Base-by-base conservation (phyloP, 2,113 vertebrate genomes). In the Halichoeres trimaculatus region DNA sequence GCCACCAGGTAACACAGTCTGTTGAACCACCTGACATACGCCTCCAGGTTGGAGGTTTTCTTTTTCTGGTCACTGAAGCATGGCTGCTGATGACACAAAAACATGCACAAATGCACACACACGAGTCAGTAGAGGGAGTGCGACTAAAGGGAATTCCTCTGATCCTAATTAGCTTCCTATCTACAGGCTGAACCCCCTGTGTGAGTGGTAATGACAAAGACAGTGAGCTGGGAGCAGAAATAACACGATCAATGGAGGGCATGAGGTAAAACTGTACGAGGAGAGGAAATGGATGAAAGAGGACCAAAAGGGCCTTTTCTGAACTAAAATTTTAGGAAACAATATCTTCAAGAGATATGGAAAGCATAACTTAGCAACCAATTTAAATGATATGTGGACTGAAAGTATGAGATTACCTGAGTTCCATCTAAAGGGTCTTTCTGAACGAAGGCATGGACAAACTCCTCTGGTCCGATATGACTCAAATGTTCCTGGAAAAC, bases 21-120 rank as follows among this genome's bases (percentile, higher is more conserved):
- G 92, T 99, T 99, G 85, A 99, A 99, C 98, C 98, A 99, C 50
- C 97, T 95, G 80, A 99, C 96, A 0, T 98, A 99, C 1, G 96
- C 96, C 91, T 99, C 96, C 62, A 99, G 92, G 78, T 97, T 98
- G n/a, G 94, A 91, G 23, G 96, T 94, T 89, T 96, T 99, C 83
- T 91, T 91, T 92, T 98, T 99, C 80, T 78, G 91, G 70, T 97
- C 96, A 59, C 92, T 80, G 1, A 96, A 98, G 85, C 96, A 95
- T 34, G 83, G 95, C 95, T 98, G 85, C 1, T 65, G 66, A 65
- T 43, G 45, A 80, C 63, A 76, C n/a, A 56, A 13, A 52, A 41
- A 8, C 11, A 62, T n/a, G 0, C 40, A 35, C 41, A 70, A n/a
- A 26, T 1, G 5, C 17, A 58, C 12, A 55, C n/a, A 63, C 23